Base-by-base conservation (phyloP, 2,797 vertebrate genomes). In the Hozukius guyotensis region DNA sequence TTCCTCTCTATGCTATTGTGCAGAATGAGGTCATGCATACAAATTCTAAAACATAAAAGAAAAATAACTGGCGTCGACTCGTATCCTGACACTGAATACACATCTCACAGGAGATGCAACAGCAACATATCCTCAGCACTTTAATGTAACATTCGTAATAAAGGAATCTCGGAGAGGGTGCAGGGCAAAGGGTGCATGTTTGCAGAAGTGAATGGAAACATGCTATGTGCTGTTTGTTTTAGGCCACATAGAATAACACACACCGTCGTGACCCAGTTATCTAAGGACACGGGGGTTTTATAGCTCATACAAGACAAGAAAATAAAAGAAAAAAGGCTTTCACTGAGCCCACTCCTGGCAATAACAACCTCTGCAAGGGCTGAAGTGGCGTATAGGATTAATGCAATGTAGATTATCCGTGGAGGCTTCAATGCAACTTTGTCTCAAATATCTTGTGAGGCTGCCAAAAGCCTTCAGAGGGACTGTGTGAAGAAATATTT, bases 241-340 rank as follows among this genome's bases (percentile, higher is more conserved):
- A 89, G 85, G 78, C 78, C 81, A 82, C 83, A 83, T 88, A 84
- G 85, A 91, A 91, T 87, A 92, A 87, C 81, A 87, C 83, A 82
- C 73, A 36, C 12, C 4, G 36, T 13, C 80, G 56, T 90, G 91
- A 92, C 89, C 92, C 87, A 91, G 89, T 94, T 93, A 90, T 92
- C 84, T 86, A 36, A 92, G 91, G 88, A 90, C 86, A 79, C 32
- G 4, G 81, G 78, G 78, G 53, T 89, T 92, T 90, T 88, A 85
- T 84, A 83, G 89, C 81, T 89, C 77, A 73, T 72, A 76, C 81
- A 91, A 86, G 81, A 85, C 62, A 74, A 36, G 75, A 82, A 87
- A 89, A 87, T 84, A 80, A 87, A 83, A 83, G 36, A 36, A 36
- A 91, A 49, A 49, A 14, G 75, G 68, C 85, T 89, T 93, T 83